A percentile compares a stretch with the other conserved stretches of the same genome.
These are phyloP conservation scores for Eristalis arbustorum DNA, from an alignment of 2,888 invertebrate species.

Conservation along the genomic window DNA sequence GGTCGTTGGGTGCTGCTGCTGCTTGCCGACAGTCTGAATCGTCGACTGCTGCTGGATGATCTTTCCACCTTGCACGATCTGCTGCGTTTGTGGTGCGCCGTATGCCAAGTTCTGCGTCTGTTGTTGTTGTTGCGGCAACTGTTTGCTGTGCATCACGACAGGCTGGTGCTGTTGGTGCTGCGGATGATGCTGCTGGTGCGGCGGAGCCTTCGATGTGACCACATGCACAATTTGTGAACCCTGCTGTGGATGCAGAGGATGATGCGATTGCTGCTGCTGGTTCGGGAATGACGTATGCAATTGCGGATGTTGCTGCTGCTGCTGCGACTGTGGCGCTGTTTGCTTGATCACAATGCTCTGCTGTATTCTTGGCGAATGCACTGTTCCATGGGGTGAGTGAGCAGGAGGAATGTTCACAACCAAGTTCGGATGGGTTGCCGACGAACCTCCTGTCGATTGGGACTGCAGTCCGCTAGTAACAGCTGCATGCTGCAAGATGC, in stretches of 20 bases:
- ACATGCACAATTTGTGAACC: conserved; percentile 29
- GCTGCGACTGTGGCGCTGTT: conserved; percentile 62
- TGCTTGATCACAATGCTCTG: conserved; percentile 65
- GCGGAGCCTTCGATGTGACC: conserved; percentile 14
- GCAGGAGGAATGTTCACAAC: conserved; percentile 78
- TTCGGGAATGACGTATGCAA: conserved; percentile 16
- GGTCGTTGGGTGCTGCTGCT: conserved; percentile 56
- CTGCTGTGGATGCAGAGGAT: conserved; percentile 29
- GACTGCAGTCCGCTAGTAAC: conserved; percentile 32
- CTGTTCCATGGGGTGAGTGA: conserved; percentile 75
- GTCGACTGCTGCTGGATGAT: conserved; percentile 61
- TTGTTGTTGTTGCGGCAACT: conserved; percentile 57
- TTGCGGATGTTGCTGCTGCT: conserved; percentile 72
- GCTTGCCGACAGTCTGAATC: conserved; percentile 60
- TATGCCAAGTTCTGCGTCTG: conserved; percentile 50
- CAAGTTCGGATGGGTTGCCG: conserved; percentile 70
- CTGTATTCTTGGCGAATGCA: conserved; percentile 74
- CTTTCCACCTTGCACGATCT: conserved; percentile 60
- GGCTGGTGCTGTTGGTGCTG: conserved; percentile 64
- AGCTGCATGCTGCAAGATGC: conserved; percentile 50
- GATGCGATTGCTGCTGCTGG: conserved; percentile 70
- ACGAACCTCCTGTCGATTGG: conserved; percentile 53
- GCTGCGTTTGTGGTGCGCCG: conserved; percentile 48
- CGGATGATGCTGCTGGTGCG: conserved; percentile 34
- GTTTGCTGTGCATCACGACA: conserved; percentile 62